Conservation (phyloP, 2,888 invertebrate genomes). For the Ornithoptera alexandrae region DNA sequence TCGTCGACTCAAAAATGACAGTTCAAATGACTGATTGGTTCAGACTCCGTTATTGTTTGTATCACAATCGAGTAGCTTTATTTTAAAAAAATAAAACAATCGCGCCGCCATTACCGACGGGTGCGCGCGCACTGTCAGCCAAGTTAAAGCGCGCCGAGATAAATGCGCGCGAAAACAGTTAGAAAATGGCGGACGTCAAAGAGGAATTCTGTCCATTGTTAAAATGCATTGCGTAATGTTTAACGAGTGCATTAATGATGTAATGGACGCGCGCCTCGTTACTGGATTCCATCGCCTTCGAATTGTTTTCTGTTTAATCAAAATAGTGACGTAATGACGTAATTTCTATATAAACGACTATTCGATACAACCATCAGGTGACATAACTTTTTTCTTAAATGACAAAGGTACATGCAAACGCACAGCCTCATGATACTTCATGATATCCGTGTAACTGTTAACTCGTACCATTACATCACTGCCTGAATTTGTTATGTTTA, state of each 20-base stretch:
- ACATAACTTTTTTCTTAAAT: conserved; percentile 1
- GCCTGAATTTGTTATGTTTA: too few species aligned
- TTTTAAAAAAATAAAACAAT: not conserved
- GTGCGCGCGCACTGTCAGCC: conserved; percentile 14
- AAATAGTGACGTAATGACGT: too few species aligned
- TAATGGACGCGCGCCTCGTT: conserved; percentile 17
- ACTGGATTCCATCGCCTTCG: not conserved
- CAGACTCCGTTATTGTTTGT: conserved; percentile 61
- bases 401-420: too few species aligned
- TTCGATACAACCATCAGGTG: not conserved
- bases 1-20: conserved; percentile 54
- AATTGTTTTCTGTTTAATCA: conserved; percentile 12
- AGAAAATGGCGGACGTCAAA: conserved; percentile 24
- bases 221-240: conserved; percentile 14
- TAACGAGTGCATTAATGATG: conserved; percentile 21
- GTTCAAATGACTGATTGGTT: conserved; percentile 54
- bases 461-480: too few species aligned
- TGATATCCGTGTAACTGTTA: too few species aligned
- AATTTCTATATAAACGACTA: too few species aligned
- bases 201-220: conserved; percentile 17
- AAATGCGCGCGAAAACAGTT: conserved; percentile 29
- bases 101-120: conserved; percentile 43
- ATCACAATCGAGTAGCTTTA: conserved; percentile 37
- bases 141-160: conserved; percentile 13
- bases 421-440: too few species aligned